Base-by-base conservation (phyloP, 2,888 invertebrate genomes). In the Drosophila multiciliata region DNA sequence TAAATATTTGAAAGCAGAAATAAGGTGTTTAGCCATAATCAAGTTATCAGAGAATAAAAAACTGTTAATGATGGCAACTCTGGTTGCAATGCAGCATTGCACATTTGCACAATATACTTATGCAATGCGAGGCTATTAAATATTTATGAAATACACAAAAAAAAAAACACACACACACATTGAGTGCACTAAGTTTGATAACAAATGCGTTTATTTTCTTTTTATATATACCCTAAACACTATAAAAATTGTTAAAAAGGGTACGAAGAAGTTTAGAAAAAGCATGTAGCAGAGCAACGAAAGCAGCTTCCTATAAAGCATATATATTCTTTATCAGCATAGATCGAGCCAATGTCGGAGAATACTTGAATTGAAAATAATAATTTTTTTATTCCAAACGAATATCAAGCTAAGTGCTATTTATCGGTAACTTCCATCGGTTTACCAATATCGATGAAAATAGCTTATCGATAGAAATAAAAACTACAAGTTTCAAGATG, bases 141-240 rank as follows among this genome's bases (percentile, higher is more conserved):
- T 87, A 90, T 86, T 90, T 83, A 90, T 90, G 60, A 73, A 78
- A 89, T 40, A 42, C 63, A 50, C 52, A 45, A 26, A n/a, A 52
- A 38, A 38, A 50, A 17, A 26, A 33, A 55, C 12, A 33, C 45
- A 64, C 23, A 50, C 12, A 38, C 45, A 64, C 23, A 69, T 40
- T 53, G 54, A 52, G 38, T 48, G 57, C 60, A 67, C 35, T 58
- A 49, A 70, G 36, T 49, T 49, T 52, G 49, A 61, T 26, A 57
- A 57, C 9, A 55, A 68, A 74, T 69, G 79, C 61, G 64, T 68
- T 72, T 65, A 45, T 23, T 53, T 36, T 67, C 4, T 26, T 45
- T 20, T 42, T 23, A 5, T 23, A 20, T 4, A 45, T 15, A 45
- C 45, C 15, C 45, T 23, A 45, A 23, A 1, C 7, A 1, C 3